Evolutionary conservation across 2,888 invertebrate genomes (phyloP).

Genomic region (Alentia gelatinosa): DNA sequence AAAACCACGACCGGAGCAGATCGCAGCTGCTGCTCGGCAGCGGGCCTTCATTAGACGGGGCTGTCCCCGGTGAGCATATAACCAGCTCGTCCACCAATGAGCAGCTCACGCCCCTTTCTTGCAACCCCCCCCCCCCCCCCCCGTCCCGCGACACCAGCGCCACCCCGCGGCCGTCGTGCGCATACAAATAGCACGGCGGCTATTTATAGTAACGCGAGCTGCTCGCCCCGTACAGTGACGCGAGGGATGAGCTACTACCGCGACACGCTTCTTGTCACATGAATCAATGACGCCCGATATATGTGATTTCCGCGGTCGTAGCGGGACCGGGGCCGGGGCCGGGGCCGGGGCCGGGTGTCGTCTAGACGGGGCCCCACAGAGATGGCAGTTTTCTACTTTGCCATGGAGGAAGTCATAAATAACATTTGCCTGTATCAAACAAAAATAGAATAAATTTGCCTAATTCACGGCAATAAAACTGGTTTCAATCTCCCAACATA

Average conservation of each 20-base stretch:
- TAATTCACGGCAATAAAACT: no score
- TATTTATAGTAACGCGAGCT: constrained; percentile 28
- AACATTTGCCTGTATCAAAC: no score
- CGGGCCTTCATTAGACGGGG: no score
- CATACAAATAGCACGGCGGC: constrained; percentile 25
- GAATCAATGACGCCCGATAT: constrained; percentile 41
- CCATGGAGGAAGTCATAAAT: no score
- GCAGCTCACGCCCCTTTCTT: not conserved
- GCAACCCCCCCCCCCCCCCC: not conserved
- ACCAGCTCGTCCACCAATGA: not conserved
- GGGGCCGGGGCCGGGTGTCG: no score
- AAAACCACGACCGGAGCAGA: no score
- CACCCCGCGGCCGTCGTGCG: not conserved
- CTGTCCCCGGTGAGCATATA: not conserved
- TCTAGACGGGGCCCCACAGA: not conserved
- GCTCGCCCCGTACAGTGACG: not conserved
- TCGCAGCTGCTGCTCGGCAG: no score
- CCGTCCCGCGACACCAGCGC: not conserved
- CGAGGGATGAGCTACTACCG: not conserved
- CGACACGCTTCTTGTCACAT: constrained; percentile 22
- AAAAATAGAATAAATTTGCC: no score
- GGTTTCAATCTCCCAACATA: no score
- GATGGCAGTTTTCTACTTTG: not conserved
- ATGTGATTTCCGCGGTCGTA: not conserved
- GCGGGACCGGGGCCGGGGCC: no score